Evolutionary conservation across 2,888 invertebrate species (phyloP), one percentile per base, ranked within the genome.

Genomic region (Drepana falcataria): DNA sequence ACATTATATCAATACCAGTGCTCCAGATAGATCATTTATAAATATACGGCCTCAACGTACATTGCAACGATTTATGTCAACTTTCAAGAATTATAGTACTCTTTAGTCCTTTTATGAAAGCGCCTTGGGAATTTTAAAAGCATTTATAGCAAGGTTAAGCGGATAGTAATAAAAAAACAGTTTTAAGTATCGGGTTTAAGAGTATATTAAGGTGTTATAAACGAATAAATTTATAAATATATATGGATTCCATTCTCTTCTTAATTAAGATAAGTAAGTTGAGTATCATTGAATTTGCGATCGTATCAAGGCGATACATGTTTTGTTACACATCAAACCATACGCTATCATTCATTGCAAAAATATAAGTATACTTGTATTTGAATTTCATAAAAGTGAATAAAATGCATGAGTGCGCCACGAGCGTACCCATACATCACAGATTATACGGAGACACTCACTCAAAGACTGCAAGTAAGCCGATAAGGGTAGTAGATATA

Each of bases 1-100:
- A 83, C 80, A 76, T 77, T 81, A 79, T 81, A 83, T 82, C 81
- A 83, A 83, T 79, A 77, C 63, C 64, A 63, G 58, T 56, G 59
- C 66, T 66, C 65, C 64, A 63, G 69, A 70, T 73, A 69, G 72
- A 77, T 79, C 77, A 77, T 83, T 80, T 81, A 83, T 83, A 77
- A 73, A 71, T 66, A 66, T 62, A 33, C 35, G 40, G 58, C 63
- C 71, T 73, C 66, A 65, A 64, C 57, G 63, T 63, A 64, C 60
- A 63, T 63, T 63, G 59, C 65, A 55, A 61, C 49, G 71, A 77
- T 78, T 75, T 77, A 79, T 68, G 61, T 60, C 64, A 66, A 59
- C 62, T 58, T 60, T 60, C 55, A 56, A 72, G 67, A 70, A 69
- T 71, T 73, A 71, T 69, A 58, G 65, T 61, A 37, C 34, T 51